Conservation (phyloP, 2,113 vertebrate genomes). For the Phrynosoma blainvillii region DNA sequence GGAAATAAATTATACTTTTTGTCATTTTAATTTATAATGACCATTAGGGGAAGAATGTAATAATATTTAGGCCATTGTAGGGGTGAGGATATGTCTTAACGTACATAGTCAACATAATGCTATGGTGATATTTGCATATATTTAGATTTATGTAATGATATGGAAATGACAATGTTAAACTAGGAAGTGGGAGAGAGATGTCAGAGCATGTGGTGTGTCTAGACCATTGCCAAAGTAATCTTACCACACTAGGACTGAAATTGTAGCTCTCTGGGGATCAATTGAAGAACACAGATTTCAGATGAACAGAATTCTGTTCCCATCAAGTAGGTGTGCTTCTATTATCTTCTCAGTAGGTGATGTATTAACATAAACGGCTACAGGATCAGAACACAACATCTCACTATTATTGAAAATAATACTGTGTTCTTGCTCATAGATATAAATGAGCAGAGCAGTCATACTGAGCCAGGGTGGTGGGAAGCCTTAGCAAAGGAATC, state of each 20-base stretch:
- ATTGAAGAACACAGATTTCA: constrained; percentile 1
- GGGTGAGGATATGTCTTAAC: not conserved
- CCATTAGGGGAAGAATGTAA: constrained; percentile 50
- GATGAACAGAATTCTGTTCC: not conserved
- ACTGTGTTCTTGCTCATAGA: not conserved
- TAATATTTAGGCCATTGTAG: constrained; percentile 47
- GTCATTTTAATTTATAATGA: constrained; percentile 70
- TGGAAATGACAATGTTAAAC: constrained; percentile 41
- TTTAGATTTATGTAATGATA: constrained; percentile 43
- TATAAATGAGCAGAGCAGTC: not conserved
- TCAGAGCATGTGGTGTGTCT: not conserved
- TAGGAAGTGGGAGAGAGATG: constrained; percentile 26
- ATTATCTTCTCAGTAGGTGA: constrained; percentile 10
- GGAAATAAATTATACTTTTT: constrained; percentile 67
- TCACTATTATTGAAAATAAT: not conserved
- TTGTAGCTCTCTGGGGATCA: not conserved
- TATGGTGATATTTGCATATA: constrained; percentile 33
- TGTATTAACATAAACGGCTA: constrained; percentile 35
- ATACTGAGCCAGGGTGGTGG: not conserved
- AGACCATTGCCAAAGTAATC: not conserved
- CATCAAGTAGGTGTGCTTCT: constrained; percentile 10
- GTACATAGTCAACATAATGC: constrained; percentile 19
- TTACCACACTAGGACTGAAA: constrained; percentile 19
- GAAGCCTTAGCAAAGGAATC: not conserved
- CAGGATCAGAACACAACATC: constrained; percentile 26